Evolutionary conservation across 1,140 invertebrate genomes (phyloP).

Genomic region (Heliconius hermathena): DNA sequence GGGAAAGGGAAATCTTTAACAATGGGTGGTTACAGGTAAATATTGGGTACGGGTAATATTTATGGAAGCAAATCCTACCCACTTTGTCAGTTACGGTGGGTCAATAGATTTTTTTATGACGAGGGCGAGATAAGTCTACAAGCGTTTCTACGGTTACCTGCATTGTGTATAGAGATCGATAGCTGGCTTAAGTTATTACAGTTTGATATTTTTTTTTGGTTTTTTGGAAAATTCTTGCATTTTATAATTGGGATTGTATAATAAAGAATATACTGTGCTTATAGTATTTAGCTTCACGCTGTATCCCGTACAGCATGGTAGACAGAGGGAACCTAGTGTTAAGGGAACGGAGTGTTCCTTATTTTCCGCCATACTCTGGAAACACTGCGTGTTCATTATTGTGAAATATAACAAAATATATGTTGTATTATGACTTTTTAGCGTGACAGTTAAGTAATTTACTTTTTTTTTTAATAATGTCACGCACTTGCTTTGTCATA

Average conservation of each 20-base stretch:
- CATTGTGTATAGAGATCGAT: neutral
- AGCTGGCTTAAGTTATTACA: neutral
- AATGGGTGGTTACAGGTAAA: constrained; percentile 23
- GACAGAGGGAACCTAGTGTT: too few relatives aligned
- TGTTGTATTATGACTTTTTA: neutral
- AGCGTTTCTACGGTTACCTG: constrained; percentile 9
- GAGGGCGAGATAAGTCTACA: neutral
- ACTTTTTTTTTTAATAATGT: neutral
- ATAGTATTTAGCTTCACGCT: too few relatives aligned
- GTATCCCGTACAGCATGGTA: too few relatives aligned
- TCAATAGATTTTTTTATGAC: constrained; percentile 6
- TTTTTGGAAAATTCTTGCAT: neutral
- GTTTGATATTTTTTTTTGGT: neutral
- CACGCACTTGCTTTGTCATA: neutral
- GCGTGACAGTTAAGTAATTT: constrained; percentile 7
- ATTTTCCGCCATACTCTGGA: too few relatives aligned
- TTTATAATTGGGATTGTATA: neutral
- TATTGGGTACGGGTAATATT: constrained; percentile 15
- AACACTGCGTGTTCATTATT: neutral
- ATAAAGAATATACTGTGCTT: too few relatives aligned
- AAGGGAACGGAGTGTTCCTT: too few relatives aligned
- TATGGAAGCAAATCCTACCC: constrained; percentile 12
- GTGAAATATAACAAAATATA: neutral
- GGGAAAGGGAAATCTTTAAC: constrained; percentile 29
- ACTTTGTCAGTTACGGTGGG: neutral